Percentiles rank a stretch among this genome's conserved stretches.
Evolutionary conservation across 2,797 vertebrate species (phyloP).

Genomic region (Cyclura pinguis): DNA sequence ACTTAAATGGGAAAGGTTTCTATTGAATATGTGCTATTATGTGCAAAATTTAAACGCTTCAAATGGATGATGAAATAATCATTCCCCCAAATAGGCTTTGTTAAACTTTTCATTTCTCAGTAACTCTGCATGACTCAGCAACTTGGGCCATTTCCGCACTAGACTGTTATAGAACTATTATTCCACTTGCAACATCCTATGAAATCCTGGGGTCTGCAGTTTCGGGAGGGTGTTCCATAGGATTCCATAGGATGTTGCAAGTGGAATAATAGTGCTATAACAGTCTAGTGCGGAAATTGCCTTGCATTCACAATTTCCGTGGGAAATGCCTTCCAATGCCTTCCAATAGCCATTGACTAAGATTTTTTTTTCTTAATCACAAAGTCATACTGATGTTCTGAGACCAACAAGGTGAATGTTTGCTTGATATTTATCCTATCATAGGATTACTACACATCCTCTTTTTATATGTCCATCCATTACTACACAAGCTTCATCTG

Average conservation of each 20-base stretch:
- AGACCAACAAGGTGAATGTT: not conserved
- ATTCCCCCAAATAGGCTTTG: not conserved
- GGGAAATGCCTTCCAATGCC: not conserved
- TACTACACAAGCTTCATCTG: too few species aligned
- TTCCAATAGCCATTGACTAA: not conserved
- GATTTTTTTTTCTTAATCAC: not conserved
- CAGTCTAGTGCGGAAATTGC: too few species aligned
- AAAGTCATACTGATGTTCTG: not conserved
- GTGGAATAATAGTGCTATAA: too few species aligned
- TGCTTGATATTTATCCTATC: too few species aligned
- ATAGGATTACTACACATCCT: too few species aligned
- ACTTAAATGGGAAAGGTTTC: not conserved
- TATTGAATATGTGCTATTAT: not conserved
- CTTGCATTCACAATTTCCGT: not conserved
- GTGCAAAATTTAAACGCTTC: not conserved
- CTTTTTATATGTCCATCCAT: too few species aligned
- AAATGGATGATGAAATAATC: not conserved
- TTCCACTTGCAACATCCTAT: too few species aligned
- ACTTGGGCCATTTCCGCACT: not conserved
- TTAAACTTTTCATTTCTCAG: conserved; percentile 18
- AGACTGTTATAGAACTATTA: too few species aligned
- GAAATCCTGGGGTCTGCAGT: too few species aligned
- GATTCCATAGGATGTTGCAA: too few species aligned
- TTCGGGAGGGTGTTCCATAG: too few species aligned
- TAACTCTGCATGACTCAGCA: not conserved